Percentiles rank a stretch among this genome's conserved stretches.
Evolutionary conservation across 2,888 invertebrate species (phyloP).

Genomic region (Hypena proboscidalis): DNA sequence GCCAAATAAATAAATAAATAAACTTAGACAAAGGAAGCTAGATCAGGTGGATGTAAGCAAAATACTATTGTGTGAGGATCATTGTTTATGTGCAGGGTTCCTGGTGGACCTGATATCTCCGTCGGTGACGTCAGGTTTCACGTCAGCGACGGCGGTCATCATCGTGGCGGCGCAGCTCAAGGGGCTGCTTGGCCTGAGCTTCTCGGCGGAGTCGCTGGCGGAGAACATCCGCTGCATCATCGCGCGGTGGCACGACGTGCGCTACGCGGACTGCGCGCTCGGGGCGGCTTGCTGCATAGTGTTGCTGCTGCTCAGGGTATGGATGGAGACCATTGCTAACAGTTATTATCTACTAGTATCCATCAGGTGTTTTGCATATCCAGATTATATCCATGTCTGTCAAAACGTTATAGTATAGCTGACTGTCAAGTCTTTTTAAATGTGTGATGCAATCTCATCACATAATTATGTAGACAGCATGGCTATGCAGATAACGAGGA

Average conservation of each 20-base stretch:
- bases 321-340: conserved; percentile 38
- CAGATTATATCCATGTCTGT: no score
- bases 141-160: conserved; percentile 92
- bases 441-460: no score
- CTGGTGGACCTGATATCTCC: conserved; percentile 93
- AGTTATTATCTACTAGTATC: no score
- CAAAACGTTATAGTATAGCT: no score
- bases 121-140: conserved; percentile 93
- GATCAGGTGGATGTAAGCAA: no score
- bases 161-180: conserved; percentile 91
- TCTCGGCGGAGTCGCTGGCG: conserved; percentile 88
- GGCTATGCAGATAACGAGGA: no score
- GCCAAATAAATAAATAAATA: no score
- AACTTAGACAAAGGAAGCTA: no score
- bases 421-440: no score
- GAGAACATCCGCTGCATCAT: conserved; percentile 84
- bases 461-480: no score
- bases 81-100: conserved; percentile 87
- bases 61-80: background rate
- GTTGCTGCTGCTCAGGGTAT: conserved; percentile 89
- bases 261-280: conserved; percentile 86
- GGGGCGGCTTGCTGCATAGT: conserved; percentile 87
- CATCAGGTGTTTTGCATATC: no score
- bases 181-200: conserved; percentile 89
- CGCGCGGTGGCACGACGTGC: conserved; percentile 77